Percentiles rank a stretch among this genome's conserved stretches.
phyloP scores from a whole-genome alignment of 2,888 invertebrate genomes.

The Drosophila maculinotata region DNA sequence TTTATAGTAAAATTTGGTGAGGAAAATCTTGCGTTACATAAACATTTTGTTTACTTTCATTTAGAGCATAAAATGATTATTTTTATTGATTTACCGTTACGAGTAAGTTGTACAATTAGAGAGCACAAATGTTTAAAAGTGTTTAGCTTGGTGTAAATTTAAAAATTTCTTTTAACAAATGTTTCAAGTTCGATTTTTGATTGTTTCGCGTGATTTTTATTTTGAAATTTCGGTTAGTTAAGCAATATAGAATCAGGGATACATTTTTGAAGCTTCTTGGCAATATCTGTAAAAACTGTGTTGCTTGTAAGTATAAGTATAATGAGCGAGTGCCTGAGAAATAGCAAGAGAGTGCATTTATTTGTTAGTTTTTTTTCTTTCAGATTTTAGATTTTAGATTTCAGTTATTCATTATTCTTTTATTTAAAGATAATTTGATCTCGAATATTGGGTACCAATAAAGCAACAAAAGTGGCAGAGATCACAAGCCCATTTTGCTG shows the following conservation, averaged over 20 bases:
- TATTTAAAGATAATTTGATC: conserved; percentile 8
- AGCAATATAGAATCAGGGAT: conserved; percentile 59
- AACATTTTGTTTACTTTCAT: conserved; percentile 64
- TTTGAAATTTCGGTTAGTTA: conserved; percentile 48
- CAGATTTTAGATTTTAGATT: conserved; percentile 21
- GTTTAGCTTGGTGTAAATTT: conserved; percentile 69
- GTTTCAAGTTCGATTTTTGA: conserved; percentile 63
- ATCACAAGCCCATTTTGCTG: conserved; percentile 37
- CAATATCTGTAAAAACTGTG: conserved; percentile 45
- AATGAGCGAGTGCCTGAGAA: conserved; percentile 33
- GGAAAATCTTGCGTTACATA: conserved; percentile 73
- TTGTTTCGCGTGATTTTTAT: conserved; percentile 66
- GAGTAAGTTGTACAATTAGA: conserved; percentile 76
- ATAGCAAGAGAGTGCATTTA: conserved; percentile 41
- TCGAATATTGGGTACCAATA: conserved; percentile 66
- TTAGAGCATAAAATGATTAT: conserved; percentile 75
- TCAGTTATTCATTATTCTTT: conserved; percentile 8
- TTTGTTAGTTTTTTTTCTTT: conserved; percentile 17
- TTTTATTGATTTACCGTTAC: conserved; percentile 62
- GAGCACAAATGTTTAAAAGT: conserved; percentile 77
- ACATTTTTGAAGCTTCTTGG: conserved; percentile 44
- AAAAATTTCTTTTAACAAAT: conserved; percentile 67
- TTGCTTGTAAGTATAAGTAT: conserved; percentile 23
- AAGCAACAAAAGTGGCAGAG: conserved; percentile 54
- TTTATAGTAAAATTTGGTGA: conserved; percentile 79